Base-by-base conservation (phyloP, 2,113 vertebrate genomes). In the Pardalotus punctatus region DNA sequence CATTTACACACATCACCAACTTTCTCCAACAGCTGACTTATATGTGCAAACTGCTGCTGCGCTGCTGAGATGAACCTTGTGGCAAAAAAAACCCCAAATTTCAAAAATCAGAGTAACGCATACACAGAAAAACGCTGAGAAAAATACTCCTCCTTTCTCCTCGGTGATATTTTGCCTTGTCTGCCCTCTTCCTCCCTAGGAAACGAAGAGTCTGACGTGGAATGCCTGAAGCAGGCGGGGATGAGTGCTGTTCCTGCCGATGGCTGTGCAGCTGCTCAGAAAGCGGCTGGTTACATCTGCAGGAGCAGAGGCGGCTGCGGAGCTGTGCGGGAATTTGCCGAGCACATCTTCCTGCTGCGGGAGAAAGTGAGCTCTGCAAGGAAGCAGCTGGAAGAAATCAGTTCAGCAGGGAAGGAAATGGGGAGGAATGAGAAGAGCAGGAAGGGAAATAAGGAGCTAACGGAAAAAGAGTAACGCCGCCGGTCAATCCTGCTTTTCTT, bases 271-370 rank as follows among this genome's bases (percentile, higher is more conserved):
- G 62, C 95, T 5, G 98, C 98, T 50, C 96, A 97, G 67, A 98
- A 98, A 23, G 98, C 98, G 1, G 98, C 98, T 5, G 98, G 98
- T 27, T 99, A 99, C 86, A 97, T 98, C 8, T 99, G 99, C 87
- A 97, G 71, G 69, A 94, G 80, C 5, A 47, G 5, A 0, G 98
- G 98, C 3, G 99, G 99, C 25, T 96, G 54, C 0, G 99, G 99
- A 4, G 98, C 99, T 0, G 53, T 99, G 71, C 93, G 98, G n/a
- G 99, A 99, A 96, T 99, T 99, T 20, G 97, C 98, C 0, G 98
- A 99, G 19, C 98, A 99, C 97, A 98, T 99, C 77, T 98, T 98
- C 43, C 97, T 98, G 35, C 97, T 99, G 45, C 97, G 98, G 27
- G 96, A 98, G 62, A 98, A 98, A 65, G 97, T 98, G 27, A 98